Conservation (phyloP, 2,888 invertebrate genomes). For the Mythimna vitellina region DNA sequence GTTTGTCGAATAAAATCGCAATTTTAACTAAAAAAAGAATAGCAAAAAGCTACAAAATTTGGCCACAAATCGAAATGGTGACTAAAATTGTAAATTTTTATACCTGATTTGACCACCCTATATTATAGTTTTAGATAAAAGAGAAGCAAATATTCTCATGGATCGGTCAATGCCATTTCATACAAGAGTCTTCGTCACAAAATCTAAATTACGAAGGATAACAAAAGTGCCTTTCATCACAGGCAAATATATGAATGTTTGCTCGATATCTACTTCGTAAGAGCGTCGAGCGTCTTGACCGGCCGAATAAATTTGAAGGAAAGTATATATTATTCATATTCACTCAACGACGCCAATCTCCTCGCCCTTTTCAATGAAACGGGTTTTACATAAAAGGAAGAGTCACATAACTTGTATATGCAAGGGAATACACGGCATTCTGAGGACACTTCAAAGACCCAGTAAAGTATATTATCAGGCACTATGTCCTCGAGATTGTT, state of each 20-base stretch:
- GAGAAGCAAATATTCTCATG: not conserved
- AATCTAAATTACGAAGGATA: constrained; percentile 38
- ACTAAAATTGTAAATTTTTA: too few relatives aligned
- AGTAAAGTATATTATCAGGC: constrained; percentile 73
- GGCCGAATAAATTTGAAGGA: constrained; percentile 56
- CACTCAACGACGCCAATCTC: constrained; percentile 58
- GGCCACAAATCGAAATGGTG: too few relatives aligned
- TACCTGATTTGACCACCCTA: too few relatives aligned
- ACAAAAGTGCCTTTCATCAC: constrained; percentile 42
- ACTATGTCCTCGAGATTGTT: constrained; percentile 72
- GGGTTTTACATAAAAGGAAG: constrained; percentile 59
- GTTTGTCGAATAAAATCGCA: too few relatives aligned
- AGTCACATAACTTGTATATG: constrained; percentile 60
- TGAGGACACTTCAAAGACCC: constrained; percentile 70
- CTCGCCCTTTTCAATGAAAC: constrained; percentile 57
- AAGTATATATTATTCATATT: constrained; percentile 62
- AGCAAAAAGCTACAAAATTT: too few relatives aligned
- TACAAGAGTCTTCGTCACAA: constrained; percentile 3
- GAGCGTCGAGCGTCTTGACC: constrained; percentile 50
- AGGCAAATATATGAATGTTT: constrained; percentile 49
- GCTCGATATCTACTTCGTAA: constrained; percentile 34
- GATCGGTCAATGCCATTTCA: constrained; percentile 21
- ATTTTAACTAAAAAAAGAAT: too few relatives aligned
- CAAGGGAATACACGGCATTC: constrained; percentile 59
- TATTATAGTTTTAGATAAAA: not conserved